Base-by-base conservation (phyloP, 2,797 vertebrate species). In the Lates japonicus region DNA sequence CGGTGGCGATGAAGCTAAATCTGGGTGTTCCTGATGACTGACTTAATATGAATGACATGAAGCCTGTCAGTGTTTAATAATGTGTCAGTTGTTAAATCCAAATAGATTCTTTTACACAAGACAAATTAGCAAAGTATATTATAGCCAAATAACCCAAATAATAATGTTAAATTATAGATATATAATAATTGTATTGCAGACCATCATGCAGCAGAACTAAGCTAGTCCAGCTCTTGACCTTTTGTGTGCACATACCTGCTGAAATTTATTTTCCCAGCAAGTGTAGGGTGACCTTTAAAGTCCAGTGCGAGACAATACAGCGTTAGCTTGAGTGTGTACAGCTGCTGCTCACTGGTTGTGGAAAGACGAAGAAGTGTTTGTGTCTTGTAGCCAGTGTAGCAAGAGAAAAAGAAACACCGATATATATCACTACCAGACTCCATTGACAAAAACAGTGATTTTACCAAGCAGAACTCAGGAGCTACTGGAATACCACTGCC, bases 261-360 rank as follows among this genome's bases (percentile, higher is more conserved):
- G 70, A 73, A 70, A 63, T 62, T 20, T 69, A 55, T 85, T 77
- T 66, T 35, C 80, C 59, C 63, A 46, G 39, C 60, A 20, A 52
- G 67, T 73, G 42, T 25, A 0, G 70, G 19, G 20, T 71, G 81
- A 84, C 76, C 85, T 65, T 79, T 77, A 48, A 66, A 70, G 69
- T 49, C 71, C 61, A 46, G 52, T 16, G 19, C 54, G 63, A 14
- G 14, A 74, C 67, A 71, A 0, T 31, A 4, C 54, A 35, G 71
- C 72, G 2, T 29, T 13, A 74, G 61, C 29, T 44, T 0, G 22
- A 35, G 22, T 51, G 55, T 57, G 60, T 25, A 19, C 55, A 46
- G 58, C 54, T 17, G 80, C 51, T 39, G 7, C 41, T 59, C 5
- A 25, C 70, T 25, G 41, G 29, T 35, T 29, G 35, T 33, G 29